These are phyloP conservation scores for Phocoena sinus DNA, from an alignment of 2,113 vertebrate species.

Conservation along the genomic window DNA sequence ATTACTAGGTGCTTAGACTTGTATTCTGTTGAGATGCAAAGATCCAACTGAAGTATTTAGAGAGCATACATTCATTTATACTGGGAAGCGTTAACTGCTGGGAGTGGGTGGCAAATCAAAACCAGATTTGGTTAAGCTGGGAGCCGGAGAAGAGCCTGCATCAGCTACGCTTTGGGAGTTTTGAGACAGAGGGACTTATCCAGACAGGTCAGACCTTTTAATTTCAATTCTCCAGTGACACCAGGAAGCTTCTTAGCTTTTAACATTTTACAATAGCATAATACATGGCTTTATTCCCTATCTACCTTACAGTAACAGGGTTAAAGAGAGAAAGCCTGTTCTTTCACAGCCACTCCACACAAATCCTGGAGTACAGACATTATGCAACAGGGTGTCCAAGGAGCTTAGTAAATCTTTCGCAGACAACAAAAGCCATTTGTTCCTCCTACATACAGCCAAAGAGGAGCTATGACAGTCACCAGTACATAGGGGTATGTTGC, in stretches of 20 bases:
- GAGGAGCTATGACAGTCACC: neutral
- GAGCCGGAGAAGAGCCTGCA: neutral
- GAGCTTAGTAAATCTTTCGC: neutral
- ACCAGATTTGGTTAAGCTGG: neutral
- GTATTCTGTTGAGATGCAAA: neutral
- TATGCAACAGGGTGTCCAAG: neutral
- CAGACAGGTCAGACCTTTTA: neutral
- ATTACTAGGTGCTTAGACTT: neutral
- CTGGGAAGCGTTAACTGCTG: neutral
- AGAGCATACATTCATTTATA: neutral
- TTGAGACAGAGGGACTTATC: neutral
- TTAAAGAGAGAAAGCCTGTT: neutral
- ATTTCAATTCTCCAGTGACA: neutral
- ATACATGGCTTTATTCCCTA: neutral
- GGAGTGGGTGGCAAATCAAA: neutral
- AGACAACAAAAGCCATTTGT: conserved; percentile 5
- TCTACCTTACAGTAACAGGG: neutral
- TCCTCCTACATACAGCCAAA: neutral
- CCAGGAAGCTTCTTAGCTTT: neutral
- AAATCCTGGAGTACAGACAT: neutral
- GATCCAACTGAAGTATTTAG: neutral
- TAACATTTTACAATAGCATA: neutral
- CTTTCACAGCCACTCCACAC: neutral
- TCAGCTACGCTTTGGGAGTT: neutral
- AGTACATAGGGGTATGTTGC: neutral